phyloP scores from a whole-genome alignment of 1,140 invertebrate genomes.

The Scylla paramamosain region DNA sequence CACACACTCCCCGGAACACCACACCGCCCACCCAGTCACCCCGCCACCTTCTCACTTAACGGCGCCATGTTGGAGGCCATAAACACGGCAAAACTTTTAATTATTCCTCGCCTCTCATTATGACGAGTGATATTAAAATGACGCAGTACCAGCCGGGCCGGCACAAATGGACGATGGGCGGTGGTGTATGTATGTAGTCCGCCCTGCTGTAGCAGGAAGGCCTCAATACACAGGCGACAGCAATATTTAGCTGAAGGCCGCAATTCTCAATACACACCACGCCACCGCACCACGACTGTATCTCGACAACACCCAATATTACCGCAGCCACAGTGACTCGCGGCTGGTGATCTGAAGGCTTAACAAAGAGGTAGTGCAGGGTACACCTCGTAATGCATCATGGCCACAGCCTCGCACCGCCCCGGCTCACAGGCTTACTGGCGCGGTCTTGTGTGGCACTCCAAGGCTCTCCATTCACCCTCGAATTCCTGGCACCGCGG shows the following conservation, averaged over 20 bases:
- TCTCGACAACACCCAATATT: not conserved
- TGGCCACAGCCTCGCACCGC: not conserved
- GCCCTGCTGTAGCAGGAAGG: not conserved
- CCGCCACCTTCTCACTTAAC: not conserved
- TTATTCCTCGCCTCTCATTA: not conserved
- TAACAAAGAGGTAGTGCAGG: not conserved
- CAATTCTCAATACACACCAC: not conserved
- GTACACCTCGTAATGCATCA: slow-evolving; percentile 11
- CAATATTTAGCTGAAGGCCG: not conserved
- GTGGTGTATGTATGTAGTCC: not conserved
- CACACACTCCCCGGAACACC: no score
- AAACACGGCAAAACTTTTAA: slow-evolving; percentile 6
- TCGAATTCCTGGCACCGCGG: not conserved
- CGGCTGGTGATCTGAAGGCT: not conserved
- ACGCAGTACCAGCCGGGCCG: not conserved
- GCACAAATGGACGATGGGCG: no score
- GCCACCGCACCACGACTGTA: not conserved
- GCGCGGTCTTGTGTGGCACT: not conserved
- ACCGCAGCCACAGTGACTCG: not conserved
- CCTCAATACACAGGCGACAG: not conserved
- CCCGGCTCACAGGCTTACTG: not conserved
- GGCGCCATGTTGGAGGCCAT: slow-evolving; percentile 7
- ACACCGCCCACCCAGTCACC: not conserved
- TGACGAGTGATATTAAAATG: not conserved
- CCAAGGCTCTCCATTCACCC: not conserved